Percentiles rank a stretch among this genome's conserved stretches.
Evolutionary conservation across 2,113 vertebrate genomes (phyloP).

Genomic region (Elgaria multicarinata): DNA sequence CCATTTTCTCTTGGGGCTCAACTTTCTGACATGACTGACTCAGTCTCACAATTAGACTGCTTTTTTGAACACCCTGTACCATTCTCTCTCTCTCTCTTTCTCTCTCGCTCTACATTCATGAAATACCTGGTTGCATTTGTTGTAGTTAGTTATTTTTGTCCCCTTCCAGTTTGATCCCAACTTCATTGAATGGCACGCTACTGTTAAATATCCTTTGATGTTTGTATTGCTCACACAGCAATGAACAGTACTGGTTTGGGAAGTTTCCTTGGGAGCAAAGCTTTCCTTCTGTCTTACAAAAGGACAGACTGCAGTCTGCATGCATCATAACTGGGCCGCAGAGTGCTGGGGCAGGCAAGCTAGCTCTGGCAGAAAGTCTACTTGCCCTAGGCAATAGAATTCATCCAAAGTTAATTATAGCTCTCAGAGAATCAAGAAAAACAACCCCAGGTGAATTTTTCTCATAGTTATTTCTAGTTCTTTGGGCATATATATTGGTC

Average conservation of each 20-base stretch:
- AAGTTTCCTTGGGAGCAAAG: slow-evolving; percentile 20
- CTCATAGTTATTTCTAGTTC: neutral
- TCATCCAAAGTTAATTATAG: neutral
- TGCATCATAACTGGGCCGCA: neutral
- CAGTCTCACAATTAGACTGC: neutral
- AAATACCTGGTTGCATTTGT: neutral
- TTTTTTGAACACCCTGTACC: neutral
- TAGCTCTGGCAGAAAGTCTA: neutral
- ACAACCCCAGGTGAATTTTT: slow-evolving; percentile 5
- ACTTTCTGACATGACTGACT: neutral
- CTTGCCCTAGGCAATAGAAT: neutral
- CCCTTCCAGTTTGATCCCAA: slow-evolving; percentile 4
- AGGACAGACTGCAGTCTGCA: neutral
- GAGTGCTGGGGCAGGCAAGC: neutral
- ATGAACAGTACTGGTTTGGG: neutral
- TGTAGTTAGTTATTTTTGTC: neutral
- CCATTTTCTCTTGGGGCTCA: neutral
- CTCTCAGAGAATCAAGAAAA: neutral
- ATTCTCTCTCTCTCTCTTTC: neutral
- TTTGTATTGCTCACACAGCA: slow-evolving; percentile 9
- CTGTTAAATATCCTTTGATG: neutral
- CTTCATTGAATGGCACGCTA: neutral
- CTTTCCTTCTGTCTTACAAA: neutral
- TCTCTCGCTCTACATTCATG: rapidly evolving
- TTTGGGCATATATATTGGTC: neutral